phyloP scores from a whole-genome alignment of 2,113 vertebrate species.

The Gasterosteus nipponicus region DNA sequence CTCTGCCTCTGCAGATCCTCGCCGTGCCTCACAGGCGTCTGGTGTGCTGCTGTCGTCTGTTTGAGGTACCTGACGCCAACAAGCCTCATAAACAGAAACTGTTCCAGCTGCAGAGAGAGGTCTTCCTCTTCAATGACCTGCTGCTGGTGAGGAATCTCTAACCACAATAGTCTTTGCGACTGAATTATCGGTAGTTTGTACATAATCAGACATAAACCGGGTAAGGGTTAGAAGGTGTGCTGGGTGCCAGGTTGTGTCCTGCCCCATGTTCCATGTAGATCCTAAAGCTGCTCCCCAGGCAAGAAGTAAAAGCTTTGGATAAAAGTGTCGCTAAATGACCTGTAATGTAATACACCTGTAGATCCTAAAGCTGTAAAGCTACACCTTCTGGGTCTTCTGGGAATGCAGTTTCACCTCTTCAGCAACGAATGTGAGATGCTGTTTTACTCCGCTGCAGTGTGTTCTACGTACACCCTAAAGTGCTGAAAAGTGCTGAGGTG shows the following conservation, averaged over 20 bases:
- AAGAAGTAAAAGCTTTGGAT: no score
- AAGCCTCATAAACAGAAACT: slow-evolving; percentile 98
- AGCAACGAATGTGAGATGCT: slow-evolving; percentile 94
- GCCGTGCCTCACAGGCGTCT: slow-evolving; percentile 94
- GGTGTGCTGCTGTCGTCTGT: slow-evolving; percentile 98
- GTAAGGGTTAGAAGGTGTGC: no score
- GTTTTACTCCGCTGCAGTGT: slow-evolving; percentile 35
- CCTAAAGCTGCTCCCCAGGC: no score
- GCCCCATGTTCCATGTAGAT: no score
- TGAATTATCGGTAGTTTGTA: not conserved
- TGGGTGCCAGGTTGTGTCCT: no score
- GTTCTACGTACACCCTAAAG: slow-evolving; percentile 8
- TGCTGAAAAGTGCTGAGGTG: slow-evolving; percentile 45
- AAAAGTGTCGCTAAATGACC: no score
- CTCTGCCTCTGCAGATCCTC: slow-evolving; percentile 84
- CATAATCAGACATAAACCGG: not conserved
- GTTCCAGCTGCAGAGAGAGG: slow-evolving; percentile 95
- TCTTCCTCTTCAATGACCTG: slow-evolving; percentile 98
- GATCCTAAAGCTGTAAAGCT: slow-evolving; percentile 96
- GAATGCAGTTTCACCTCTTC: slow-evolving; percentile 98
- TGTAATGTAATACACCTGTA: no score
- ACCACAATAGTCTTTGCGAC: not conserved
- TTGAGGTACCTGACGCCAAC: slow-evolving; percentile 95
- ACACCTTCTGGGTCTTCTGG: slow-evolving; percentile 95
- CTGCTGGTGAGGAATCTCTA: slow-evolving; percentile 87